Percentiles rank a stretch among this genome's conserved stretches.
phyloP scores from a whole-genome alignment of 2,113 vertebrate species.

The Lampris megalopsis region DNA sequence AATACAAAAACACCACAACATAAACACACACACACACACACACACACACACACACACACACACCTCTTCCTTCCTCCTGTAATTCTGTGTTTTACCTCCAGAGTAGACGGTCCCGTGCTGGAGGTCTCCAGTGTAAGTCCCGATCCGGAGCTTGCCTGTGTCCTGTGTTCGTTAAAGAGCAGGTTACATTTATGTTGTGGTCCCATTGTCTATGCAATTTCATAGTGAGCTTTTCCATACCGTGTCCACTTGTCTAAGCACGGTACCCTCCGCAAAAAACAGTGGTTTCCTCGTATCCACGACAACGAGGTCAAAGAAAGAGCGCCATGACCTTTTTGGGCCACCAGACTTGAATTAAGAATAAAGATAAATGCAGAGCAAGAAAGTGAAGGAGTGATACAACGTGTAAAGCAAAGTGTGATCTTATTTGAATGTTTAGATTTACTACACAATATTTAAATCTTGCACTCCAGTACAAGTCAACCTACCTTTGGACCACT shows the following conservation, averaged over 20 bases:
- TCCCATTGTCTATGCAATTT: not conserved
- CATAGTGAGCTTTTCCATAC: constrained; percentile 55
- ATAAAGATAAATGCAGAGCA: not conserved
- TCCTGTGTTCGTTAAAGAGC: constrained; percentile 73
- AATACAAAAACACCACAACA: not conserved
- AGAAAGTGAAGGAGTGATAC: too few relatives aligned
- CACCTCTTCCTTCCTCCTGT: not conserved
- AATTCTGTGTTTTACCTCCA: constrained; percentile 74
- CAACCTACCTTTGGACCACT: constrained; percentile 72
- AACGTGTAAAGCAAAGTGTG: not conserved
- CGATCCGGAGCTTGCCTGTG: constrained; percentile 86
- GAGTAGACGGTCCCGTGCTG: constrained; percentile 88
- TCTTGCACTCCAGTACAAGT: not conserved
- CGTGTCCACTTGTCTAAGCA: constrained; percentile 88
- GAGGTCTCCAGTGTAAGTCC: constrained; percentile 87
- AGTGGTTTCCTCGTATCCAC: constrained; percentile 88
- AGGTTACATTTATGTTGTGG: not conserved
- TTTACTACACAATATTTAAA: not conserved
- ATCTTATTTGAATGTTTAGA: not conserved
- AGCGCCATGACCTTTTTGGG: constrained; percentile 74
- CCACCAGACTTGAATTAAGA: constrained; percentile 54
- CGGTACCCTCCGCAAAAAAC: constrained; percentile 87
- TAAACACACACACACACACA: not conserved
- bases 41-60: not conserved
- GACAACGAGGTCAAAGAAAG: constrained; percentile 86